phyloP scores from a whole-genome alignment of 30 jellyfish, hydroid and myxozoan species.

The Catostylus mosaicus region DNA sequence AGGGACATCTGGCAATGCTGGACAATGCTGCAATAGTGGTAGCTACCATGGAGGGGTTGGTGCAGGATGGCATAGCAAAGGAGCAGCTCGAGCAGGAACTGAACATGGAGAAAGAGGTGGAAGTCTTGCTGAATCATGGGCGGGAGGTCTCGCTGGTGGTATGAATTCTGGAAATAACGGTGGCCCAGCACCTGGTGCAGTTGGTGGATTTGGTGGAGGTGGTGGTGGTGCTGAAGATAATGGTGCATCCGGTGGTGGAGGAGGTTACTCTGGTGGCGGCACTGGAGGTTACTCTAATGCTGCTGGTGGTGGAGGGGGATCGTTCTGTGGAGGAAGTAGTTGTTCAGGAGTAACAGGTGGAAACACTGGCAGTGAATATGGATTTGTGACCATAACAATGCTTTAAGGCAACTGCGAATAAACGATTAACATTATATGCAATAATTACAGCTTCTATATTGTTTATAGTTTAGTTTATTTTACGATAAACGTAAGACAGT shows the following conservation, averaged over 20 bases:
- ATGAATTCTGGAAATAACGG: conserved; percentile 66
- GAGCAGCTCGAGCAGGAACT: conserved; percentile 9
- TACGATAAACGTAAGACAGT: too few species aligned
- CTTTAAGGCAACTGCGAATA: background rate
- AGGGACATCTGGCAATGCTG: conserved; percentile 43
- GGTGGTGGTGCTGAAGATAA: conserved; percentile 63
- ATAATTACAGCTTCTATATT: too few species aligned
- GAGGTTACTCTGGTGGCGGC: conserved; percentile 71
- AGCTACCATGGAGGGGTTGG: conserved; percentile 62
- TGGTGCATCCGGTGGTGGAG: conserved; percentile 72
- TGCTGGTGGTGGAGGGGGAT: conserved; percentile 73
- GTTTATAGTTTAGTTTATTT: too few species aligned
- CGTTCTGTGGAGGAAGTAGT: conserved; percentile 31
- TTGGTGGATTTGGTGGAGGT: conserved; percentile 71
- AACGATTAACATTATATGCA: too few species aligned
- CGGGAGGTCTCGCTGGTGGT: conserved; percentile 45
- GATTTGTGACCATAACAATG: conserved; percentile 7
- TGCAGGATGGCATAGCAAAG: conserved; percentile 57
- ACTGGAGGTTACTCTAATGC: conserved; percentile 17
- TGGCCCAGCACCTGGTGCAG: conserved; percentile 74
- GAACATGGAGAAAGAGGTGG: conserved; percentile 65
- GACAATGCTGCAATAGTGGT: conserved; percentile 46
- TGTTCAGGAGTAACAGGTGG: conserved; percentile 42
- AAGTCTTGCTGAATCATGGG: conserved; percentile 25
- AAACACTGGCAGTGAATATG: conserved; percentile 30